A percentile compares a stretch with the other conserved stretches of the same genome.
Conservation (phyloP, 2,888 invertebrate genomes). For the Microctonus brassicae region DNA sequence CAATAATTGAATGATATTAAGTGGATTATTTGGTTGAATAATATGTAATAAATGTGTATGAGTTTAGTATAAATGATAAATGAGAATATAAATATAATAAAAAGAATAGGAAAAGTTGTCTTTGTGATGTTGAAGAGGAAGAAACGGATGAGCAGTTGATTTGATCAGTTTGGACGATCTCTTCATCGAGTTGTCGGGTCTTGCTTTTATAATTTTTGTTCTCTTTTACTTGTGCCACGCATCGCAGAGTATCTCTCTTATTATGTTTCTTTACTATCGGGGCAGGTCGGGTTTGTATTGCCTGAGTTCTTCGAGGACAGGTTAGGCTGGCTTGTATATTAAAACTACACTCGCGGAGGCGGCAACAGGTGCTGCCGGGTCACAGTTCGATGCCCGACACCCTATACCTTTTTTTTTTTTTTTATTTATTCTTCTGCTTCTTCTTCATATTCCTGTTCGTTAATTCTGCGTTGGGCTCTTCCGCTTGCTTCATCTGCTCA, state of each 20-base stretch:
- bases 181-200: slow-evolving; percentile 42
- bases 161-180: slow-evolving; percentile 30
- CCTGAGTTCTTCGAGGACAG: slow-evolving; percentile 35
- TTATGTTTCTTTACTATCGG: slow-evolving; percentile 13
- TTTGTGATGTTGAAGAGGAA: background rate
- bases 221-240: slow-evolving; percentile 41
- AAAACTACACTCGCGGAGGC: slow-evolving; percentile 55
- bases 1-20: no score
- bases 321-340: slow-evolving; percentile 48
- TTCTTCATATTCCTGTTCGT: slow-evolving; percentile 10
- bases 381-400: slow-evolving; percentile 64
- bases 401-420: slow-evolving; percentile 38
- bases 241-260: slow-evolving; percentile 30
- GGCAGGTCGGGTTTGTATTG: slow-evolving; percentile 44
- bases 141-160: slow-evolving; percentile 1
- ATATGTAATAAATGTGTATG: background rate
- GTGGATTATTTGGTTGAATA: background rate
- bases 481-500: background rate
- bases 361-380: slow-evolving; percentile 65
- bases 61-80: background rate
- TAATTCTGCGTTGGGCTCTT: slow-evolving; percentile 14
- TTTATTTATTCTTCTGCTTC: slow-evolving; percentile 30
- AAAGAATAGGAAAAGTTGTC: background rate
- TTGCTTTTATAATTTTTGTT: slow-evolving; percentile 20
- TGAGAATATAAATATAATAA: no score